Conservation (phyloP, 2,113 vertebrate genomes). For the Natator depressus region DNA sequence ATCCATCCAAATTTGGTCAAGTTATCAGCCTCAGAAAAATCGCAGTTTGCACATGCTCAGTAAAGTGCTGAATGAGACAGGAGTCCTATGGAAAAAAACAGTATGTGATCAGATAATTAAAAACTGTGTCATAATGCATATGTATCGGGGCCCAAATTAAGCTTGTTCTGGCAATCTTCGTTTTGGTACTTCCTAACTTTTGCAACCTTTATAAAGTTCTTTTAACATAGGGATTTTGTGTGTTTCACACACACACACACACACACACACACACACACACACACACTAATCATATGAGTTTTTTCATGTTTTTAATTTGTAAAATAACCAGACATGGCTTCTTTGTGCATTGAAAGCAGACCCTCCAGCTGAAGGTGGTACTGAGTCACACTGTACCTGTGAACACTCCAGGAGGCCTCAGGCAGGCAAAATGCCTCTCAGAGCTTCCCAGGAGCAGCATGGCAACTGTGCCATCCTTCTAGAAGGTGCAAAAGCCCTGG, state of each 20-base stretch:
- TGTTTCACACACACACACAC: background rate
- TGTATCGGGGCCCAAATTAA: background rate
- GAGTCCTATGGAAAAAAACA: background rate
- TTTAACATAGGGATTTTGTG: background rate
- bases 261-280: too few relatives aligned
- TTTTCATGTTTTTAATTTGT: background rate
- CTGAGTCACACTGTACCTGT: background rate
- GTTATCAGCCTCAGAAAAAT: background rate
- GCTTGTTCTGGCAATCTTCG: background rate
- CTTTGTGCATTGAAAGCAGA: background rate
- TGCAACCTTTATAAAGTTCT: background rate
- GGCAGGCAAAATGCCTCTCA: background rate
- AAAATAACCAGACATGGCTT: background rate
- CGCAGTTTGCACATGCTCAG: background rate
- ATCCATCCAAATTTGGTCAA: background rate
- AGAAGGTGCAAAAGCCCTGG: background rate
- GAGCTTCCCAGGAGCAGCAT: background rate
- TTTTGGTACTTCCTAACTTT: background rate
- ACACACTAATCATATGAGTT: background rate
- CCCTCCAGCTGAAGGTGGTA: background rate
- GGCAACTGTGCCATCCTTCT: background rate
- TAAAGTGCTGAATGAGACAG: background rate
- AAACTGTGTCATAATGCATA: background rate
- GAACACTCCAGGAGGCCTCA: background rate
- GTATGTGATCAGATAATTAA: background rate